These are phyloP conservation scores for Pollenia griseotomentosa DNA, from an alignment of 2,888 invertebrate species.

Conservation along the genomic window DNA sequence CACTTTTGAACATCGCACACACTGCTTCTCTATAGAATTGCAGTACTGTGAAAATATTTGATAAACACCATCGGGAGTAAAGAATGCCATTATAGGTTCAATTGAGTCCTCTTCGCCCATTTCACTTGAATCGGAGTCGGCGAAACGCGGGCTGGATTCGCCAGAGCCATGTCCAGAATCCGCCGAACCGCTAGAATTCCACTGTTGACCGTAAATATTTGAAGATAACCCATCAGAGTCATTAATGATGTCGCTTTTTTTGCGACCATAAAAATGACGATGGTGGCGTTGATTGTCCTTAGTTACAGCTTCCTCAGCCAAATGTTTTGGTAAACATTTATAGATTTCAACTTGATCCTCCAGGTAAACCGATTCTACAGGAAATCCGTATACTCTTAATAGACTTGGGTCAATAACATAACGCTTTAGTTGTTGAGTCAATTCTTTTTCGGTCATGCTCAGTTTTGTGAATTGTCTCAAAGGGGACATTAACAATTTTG, in stretches of 20 bases:
- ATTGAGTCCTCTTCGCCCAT: constrained; percentile 78
- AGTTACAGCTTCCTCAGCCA: constrained; percentile 72
- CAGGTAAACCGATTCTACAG: constrained; percentile 87
- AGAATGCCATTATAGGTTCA: constrained; percentile 76
- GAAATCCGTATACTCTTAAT: constrained; percentile 89
- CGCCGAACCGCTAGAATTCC: constrained; percentile 77
- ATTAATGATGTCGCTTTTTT: constrained; percentile 77
- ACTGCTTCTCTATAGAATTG: constrained; percentile 85
- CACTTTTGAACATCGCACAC: constrained; percentile 89
- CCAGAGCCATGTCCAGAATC: constrained; percentile 85
- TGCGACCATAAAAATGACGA: constrained; percentile 66
- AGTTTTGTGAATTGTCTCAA: constrained; percentile 83
- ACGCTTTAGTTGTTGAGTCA: constrained; percentile 86
- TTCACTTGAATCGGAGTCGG: constrained; percentile 82
- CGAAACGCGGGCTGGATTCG: constrained; percentile 85
- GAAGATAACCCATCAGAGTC: constrained; percentile 78
- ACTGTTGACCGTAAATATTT: constrained; percentile 46
- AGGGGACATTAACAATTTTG: constrained; percentile 78
- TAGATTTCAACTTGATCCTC: constrained; percentile 88
- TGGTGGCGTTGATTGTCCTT: constrained; percentile 72
- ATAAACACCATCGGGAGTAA: constrained; percentile 80
- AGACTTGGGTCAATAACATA: constrained; percentile 87
- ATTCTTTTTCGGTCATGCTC: constrained; percentile 85
- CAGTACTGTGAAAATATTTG: constrained; percentile 76
- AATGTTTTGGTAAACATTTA: constrained; percentile 86